Evolutionary conservation across 2,888 invertebrate species (phyloP).

Genomic region (Falcaria lacertinaria): DNA sequence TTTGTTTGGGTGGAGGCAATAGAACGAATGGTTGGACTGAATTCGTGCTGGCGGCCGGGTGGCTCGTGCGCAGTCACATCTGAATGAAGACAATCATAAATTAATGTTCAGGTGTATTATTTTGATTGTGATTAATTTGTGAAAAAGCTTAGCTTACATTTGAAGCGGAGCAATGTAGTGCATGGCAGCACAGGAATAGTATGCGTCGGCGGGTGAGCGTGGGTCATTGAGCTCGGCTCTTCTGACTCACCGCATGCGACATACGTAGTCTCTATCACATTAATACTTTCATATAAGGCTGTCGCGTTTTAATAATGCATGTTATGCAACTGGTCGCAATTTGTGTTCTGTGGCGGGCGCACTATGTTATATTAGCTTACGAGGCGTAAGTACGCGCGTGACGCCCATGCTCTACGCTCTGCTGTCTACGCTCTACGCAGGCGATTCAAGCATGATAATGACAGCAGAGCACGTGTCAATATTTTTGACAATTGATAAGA

Average conservation of each 20-base stretch:
- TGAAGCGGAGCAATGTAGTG: constrained; percentile 53
- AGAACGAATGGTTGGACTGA: constrained; percentile 11
- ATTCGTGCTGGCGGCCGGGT: constrained; percentile 9
- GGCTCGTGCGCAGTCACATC: constrained; percentile 18
- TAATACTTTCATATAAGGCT: constrained; percentile 77
- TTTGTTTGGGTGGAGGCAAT: constrained; percentile 17
- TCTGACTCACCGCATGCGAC: constrained; percentile 68
- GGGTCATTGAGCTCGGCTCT: constrained; percentile 66
- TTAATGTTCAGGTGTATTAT: constrained; percentile 19
- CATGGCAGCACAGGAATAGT: constrained; percentile 61
- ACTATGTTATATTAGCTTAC: constrained; percentile 30
- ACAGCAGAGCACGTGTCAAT: too few species aligned
- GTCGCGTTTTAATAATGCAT: constrained; percentile 75
- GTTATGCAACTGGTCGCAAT: constrained; percentile 75
- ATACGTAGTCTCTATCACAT: constrained; percentile 68
- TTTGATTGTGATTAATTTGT: constrained; percentile 28
- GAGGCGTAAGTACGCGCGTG: constrained; percentile 6
- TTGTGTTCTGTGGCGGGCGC: constrained; percentile 52
- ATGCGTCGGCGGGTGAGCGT: constrained; percentile 55
- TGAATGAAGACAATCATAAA: constrained; percentile 23
- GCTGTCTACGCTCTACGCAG: background rate
- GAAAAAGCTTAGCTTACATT: constrained; percentile 33
- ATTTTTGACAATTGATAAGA: too few species aligned
- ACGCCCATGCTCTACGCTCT: background rate
- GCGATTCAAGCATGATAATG: too few species aligned